A percentile compares a stretch with the other conserved stretches of the same genome.
Evolutionary conservation across 2,797 vertebrate species (phyloP).

Genomic region (Falco biarmicus): DNA sequence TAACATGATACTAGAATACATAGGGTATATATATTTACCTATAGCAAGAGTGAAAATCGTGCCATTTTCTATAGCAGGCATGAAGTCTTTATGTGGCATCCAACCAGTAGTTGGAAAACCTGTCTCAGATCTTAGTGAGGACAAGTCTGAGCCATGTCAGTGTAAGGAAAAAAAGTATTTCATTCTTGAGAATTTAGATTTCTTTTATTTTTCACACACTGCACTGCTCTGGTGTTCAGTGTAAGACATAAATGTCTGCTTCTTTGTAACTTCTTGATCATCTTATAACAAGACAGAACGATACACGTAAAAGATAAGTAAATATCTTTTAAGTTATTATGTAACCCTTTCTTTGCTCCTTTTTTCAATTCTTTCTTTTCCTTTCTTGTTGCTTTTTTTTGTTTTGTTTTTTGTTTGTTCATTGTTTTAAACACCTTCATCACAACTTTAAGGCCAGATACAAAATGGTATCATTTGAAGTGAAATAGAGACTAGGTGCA

Average conservation of each 20-base stretch:
- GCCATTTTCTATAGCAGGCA: not conserved
- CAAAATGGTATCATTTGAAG: not conserved
- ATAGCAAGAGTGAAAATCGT: not conserved
- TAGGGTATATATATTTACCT: not conserved
- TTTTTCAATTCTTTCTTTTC: not conserved
- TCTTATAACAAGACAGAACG: not conserved
- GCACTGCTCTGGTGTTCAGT: not conserved
- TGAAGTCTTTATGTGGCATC: not conserved
- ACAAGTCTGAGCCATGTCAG: not conserved
- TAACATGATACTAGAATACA: not conserved
- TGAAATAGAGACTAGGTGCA: not conserved
- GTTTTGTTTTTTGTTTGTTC: not conserved
- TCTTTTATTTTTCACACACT: not conserved
- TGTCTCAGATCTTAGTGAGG: not conserved
- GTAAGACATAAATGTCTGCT: not conserved
- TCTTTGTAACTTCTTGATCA: not conserved
- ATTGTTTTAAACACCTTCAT: slow-evolving; percentile 2
- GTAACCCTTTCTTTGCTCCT: not conserved
- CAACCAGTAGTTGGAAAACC: not conserved
- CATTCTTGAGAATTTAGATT: not conserved
- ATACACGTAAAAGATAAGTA: not conserved
- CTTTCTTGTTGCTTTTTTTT: not conserved
- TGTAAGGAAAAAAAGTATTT: not conserved
- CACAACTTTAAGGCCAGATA: not conserved
- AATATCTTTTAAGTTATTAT: not conserved